Percentiles rank a stretch among this genome's conserved stretches.
Conservation (phyloP, 2,797 vertebrate genomes). For the Rhincodon typus region DNA sequence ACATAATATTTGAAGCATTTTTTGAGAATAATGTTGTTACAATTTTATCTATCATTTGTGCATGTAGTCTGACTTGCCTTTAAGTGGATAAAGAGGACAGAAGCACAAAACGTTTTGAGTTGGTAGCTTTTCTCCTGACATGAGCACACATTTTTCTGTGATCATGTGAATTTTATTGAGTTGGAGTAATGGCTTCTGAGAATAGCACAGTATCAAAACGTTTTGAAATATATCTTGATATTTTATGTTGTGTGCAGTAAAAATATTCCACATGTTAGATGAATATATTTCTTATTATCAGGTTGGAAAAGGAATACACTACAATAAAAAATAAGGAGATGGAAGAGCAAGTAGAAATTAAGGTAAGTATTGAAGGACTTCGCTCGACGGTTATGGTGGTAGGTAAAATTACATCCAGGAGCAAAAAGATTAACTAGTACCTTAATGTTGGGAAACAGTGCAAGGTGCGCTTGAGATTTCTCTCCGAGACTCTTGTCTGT, state of each 20-base stretch:
- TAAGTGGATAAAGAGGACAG: background rate
- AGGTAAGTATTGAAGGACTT: constrained; percentile 61
- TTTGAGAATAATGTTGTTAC: background rate
- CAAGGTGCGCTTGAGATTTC: background rate
- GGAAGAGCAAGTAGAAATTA: constrained; percentile 99
- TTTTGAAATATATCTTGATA: background rate
- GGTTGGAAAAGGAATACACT: constrained; percentile 98
- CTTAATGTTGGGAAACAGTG: background rate
- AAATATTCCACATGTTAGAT: background rate
- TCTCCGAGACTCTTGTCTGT: background rate
- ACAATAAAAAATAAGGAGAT: constrained; percentile 98
- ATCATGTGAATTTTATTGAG: background rate
- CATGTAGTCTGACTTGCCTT: background rate
- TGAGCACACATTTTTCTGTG: background rate
- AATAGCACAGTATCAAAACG: background rate
- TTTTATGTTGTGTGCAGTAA: background rate
- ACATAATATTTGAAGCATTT: background rate
- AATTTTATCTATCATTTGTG: background rate
- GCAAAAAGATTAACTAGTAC: background rate
- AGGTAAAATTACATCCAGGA: background rate
- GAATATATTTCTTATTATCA: constrained; percentile 48
- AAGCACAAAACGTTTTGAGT: background rate
- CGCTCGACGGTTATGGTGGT: background rate
- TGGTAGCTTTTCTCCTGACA: background rate
- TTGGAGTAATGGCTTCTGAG: background rate